These are phyloP conservation scores for Himalopsyche anomala DNA, from an alignment of 2,888 invertebrate genomes.

Conservation along the genomic window DNA sequence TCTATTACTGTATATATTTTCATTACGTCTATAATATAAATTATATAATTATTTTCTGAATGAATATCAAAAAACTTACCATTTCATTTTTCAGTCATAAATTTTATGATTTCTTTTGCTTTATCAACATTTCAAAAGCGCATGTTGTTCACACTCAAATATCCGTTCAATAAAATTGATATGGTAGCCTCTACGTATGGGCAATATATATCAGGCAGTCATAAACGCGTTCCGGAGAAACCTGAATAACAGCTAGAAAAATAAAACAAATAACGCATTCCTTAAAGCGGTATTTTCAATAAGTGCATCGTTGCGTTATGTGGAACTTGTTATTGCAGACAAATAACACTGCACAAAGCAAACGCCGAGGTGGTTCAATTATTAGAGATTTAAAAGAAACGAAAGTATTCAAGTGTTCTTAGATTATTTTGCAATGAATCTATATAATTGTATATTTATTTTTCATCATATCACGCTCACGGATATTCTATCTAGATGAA, in stretches of 20 bases:
- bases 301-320: conserved; percentile 9
- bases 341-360: not conserved
- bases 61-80: no score
- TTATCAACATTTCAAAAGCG: not conserved
- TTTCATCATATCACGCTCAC: no score
- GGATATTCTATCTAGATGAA: no score
- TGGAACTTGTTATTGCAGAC: conserved; percentile 29
- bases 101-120: not conserved
- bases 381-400: no score
- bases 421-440: no score
- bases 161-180: not conserved
- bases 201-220: not conserved
- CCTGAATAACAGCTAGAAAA: not conserved
- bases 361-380: conserved; percentile 5
- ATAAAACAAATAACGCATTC: conserved; percentile 14
- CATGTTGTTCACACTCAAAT: not conserved
- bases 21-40: no score
- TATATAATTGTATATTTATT: no score
- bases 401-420: no score
- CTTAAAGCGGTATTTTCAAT: conserved; percentile 32
- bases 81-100: no score
- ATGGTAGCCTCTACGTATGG: not conserved
- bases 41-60: no score
- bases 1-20: no score
- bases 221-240: not conserved